phyloP scores from a whole-genome alignment of 2,888 invertebrate genomes.

The Cantharis nigra region DNA sequence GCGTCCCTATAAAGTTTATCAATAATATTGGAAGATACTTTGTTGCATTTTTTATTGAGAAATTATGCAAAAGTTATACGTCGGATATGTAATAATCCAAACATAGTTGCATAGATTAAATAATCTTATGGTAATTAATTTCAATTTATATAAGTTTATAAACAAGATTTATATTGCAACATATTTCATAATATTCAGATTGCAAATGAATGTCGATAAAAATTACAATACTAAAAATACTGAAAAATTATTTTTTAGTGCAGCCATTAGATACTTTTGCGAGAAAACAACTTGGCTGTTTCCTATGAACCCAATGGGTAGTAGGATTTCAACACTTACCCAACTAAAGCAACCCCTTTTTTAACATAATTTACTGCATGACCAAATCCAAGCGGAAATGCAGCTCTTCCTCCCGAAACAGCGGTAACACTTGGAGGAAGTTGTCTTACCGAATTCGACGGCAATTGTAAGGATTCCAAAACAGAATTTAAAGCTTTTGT shows the following conservation, averaged over 20 bases:
- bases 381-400: slow-evolving; percentile 90
- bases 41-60: background rate
- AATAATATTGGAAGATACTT: background rate
- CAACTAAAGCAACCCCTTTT: slow-evolving; percentile 82
- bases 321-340: slow-evolving; percentile 61
- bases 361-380: slow-evolving; percentile 86
- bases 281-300: too few species aligned
- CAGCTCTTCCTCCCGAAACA: slow-evolving; percentile 73
- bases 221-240: too few species aligned
- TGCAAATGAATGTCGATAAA: too few species aligned
- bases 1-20: slow-evolving; percentile 68
- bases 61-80: background rate
- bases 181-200: too few species aligned
- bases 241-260: too few species aligned
- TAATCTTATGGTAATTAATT: background rate
- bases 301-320: too few species aligned
- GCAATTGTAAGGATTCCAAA: slow-evolving; percentile 53
- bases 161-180: background rate
- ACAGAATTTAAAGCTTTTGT: slow-evolving; percentile 60
- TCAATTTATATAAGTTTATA: too few species aligned
- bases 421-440: slow-evolving; percentile 70
- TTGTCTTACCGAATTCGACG: slow-evolving; percentile 50
- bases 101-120: background rate
- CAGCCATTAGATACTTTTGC: too few species aligned
- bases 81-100: background rate